Conservation (phyloP, 2,888 invertebrate species). For the Frankliniella intonsa region DNA sequence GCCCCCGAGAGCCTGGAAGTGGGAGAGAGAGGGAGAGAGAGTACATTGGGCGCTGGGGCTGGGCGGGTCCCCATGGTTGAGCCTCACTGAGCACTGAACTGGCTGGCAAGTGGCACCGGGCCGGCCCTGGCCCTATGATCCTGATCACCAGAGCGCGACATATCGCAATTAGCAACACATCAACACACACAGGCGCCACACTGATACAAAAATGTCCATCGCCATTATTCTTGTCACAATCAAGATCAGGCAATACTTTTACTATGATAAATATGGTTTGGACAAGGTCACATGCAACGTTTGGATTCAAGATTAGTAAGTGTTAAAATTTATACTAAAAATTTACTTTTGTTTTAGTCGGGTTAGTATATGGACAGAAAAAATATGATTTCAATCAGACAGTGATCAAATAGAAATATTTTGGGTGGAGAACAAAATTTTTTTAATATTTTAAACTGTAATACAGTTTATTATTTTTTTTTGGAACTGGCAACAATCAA, state of each 20-base stretch:
- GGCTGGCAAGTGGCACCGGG: slow-evolving; percentile 27
- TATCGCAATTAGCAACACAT: neutral
- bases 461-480: neutral
- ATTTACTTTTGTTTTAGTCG: neutral
- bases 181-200: slow-evolving; percentile 1
- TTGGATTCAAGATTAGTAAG: neutral
- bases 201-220: slow-evolving; percentile 29
- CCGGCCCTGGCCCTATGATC: slow-evolving; percentile 31
- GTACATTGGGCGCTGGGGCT: neutral
- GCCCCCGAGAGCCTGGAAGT: neutral
- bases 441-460: neutral
- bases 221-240: neutral
- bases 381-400: neutral
- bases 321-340: neutral
- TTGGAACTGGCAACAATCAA: neutral
- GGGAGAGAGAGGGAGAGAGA: neutral
- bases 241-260: neutral
- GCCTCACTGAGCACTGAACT: slow-evolving; percentile 29
- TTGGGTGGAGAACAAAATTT: neutral
- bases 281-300: neutral
- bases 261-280: neutral
- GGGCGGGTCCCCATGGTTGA: neutral
- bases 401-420: neutral
- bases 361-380: neutral
- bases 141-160: neutral